These are phyloP conservation scores for Archivesica marissinica DNA, from an alignment of 1,140 invertebrate genomes.

Conservation along the genomic window DNA sequence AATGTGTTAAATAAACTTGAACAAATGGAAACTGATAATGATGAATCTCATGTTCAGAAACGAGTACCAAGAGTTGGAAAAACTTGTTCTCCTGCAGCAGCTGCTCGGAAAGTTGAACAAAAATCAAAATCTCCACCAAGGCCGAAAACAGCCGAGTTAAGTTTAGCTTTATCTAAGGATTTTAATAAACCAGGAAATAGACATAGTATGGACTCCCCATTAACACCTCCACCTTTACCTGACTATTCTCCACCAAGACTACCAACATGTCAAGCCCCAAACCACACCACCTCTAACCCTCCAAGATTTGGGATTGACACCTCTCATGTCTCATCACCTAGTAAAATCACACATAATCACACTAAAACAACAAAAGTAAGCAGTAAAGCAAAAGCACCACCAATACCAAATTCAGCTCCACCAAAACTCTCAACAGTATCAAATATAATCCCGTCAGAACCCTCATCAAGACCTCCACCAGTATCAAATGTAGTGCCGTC, in stretches of 20 bases:
- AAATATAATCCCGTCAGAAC: not conserved
- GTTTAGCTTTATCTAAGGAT: slow-evolving; percentile 19
- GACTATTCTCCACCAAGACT: slow-evolving; percentile 49
- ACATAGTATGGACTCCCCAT: slow-evolving; percentile 22
- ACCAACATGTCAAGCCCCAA: slow-evolving; percentile 22
- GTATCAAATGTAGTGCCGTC: too few species aligned
- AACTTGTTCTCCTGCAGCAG: slow-evolving; percentile 18
- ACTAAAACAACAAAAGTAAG: not conserved
- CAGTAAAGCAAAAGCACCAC: not conserved
- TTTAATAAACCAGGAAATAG: not conserved
- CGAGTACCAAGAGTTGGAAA: slow-evolving; percentile 31
- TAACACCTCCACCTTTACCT: slow-evolving; percentile 62
- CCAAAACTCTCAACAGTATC: slow-evolving; percentile 7
- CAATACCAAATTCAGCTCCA: slow-evolving; percentile 11
- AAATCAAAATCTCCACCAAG: slow-evolving; percentile 48
- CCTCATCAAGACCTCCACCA: too few species aligned
- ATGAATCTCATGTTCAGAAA: slow-evolving; percentile 13
- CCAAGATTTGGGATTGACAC: not conserved
- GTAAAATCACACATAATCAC: not conserved
- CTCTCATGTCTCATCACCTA: slow-evolving; percentile 41
- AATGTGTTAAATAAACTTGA: slow-evolving; percentile 49
- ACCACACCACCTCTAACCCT: not conserved
- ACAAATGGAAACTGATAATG: slow-evolving; percentile 60
- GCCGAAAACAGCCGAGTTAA: slow-evolving; percentile 33
- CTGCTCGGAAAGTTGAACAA: slow-evolving; percentile 43